A percentile compares a stretch with the other conserved stretches of the same genome.
These are phyloP conservation scores for Esox niger DNA, from an alignment of 2,113 vertebrate genomes.

Conservation along the genomic window DNA sequence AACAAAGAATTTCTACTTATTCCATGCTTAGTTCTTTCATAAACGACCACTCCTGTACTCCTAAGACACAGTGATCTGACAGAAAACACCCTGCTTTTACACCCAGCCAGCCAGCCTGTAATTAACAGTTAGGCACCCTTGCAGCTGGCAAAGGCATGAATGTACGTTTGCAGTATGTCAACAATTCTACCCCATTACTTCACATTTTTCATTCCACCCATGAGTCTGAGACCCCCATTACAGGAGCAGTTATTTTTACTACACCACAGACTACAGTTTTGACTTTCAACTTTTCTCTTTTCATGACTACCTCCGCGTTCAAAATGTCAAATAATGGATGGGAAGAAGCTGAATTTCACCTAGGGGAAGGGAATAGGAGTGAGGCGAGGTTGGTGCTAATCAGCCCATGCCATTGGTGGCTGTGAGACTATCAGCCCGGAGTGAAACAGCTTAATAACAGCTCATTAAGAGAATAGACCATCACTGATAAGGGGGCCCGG, in stretches of 20 bases:
- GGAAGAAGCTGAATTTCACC: slow-evolving; percentile 8
- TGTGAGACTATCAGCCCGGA: slow-evolving; percentile 44
- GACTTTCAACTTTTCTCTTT: slow-evolving; percentile 17
- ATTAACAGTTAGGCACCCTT: too few relatives aligned
- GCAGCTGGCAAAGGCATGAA: too few relatives aligned
- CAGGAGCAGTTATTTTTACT: neutral
- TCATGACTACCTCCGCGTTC: neutral
- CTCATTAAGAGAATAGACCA: slow-evolving; percentile 65
- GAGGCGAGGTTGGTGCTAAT: slow-evolving; percentile 50
- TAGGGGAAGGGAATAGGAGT: slow-evolving; percentile 37
- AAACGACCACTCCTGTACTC: too few relatives aligned
- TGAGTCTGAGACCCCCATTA: neutral
- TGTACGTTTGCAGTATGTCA: too few relatives aligned
- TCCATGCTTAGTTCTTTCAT: too few relatives aligned
- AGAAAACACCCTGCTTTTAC: too few relatives aligned
- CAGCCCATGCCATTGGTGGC: slow-evolving; percentile 57
- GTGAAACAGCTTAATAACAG: slow-evolving; percentile 67
- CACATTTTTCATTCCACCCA: neutral
- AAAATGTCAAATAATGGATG: slow-evolving; percentile 11
- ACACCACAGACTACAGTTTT: too few relatives aligned
- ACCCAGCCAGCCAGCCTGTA: too few relatives aligned
- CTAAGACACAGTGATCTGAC: too few relatives aligned
- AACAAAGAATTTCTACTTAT: too few relatives aligned
- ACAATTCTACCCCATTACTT: neutral
- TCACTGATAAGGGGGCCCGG: slow-evolving; percentile 61